Conservation (phyloP, 2,113 vertebrate species). For the Rhinopomastus cyanomelas region DNA sequence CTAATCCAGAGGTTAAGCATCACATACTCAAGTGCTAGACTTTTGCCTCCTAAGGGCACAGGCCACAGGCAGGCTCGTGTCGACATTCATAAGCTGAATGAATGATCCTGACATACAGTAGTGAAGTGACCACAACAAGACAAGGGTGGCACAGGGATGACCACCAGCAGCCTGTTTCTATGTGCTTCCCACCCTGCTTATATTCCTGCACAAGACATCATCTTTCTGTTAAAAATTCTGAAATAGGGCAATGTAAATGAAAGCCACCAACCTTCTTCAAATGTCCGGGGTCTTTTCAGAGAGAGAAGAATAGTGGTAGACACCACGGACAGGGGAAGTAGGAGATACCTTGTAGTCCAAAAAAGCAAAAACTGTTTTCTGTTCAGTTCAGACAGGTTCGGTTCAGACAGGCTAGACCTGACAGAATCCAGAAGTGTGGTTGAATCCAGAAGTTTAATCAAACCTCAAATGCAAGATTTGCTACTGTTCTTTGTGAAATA, state of each 20-base stretch:
- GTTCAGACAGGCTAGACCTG: neutral
- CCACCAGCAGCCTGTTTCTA: neutral
- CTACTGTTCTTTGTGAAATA: neutral
- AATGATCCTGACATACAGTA: neutral
- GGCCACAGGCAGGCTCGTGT: neutral
- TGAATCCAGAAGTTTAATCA: neutral
- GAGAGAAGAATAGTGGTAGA: neutral
- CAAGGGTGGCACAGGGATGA: neutral
- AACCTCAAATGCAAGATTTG: neutral
- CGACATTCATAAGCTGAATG: no score
- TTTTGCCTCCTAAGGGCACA: neutral
- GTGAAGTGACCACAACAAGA: neutral
- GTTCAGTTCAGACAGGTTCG: neutral
- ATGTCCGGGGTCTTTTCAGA: neutral
- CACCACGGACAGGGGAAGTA: neutral
- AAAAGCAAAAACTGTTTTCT: neutral
- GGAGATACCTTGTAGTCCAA: neutral
- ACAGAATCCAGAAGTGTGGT: neutral
- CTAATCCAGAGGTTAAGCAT: neutral
- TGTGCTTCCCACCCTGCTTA: neutral
- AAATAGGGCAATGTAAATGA: neutral
- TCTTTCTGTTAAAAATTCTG: neutral
- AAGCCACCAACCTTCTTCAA: neutral
- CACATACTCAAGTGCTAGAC: no score
- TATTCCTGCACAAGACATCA: neutral